These are phyloP conservation scores for Aradophagus sp. DNA, from an alignment of 1,140 invertebrate genomes.

Conservation along the genomic window DNA sequence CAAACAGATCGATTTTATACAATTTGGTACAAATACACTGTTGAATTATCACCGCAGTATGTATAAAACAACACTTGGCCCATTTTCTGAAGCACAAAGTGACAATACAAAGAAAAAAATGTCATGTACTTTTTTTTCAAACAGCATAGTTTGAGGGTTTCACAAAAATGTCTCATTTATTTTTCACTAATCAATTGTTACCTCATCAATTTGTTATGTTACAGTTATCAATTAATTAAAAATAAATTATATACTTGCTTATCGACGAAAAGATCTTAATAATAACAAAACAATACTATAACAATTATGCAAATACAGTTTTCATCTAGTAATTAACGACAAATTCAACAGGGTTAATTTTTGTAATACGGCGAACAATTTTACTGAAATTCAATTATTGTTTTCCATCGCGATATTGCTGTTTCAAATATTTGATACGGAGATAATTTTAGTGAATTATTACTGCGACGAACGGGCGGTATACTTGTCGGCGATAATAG, in stretches of 20 bases:
- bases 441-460: slow-evolving; percentile 4
- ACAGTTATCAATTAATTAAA: too few species aligned
- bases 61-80: slow-evolving; percentile 1
- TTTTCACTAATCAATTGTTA: too few species aligned
- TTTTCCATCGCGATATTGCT: background rate
- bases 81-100: slow-evolving; percentile 45
- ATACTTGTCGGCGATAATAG: slow-evolving; percentile 28
- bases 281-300: too few species aligned
- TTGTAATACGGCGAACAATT: too few species aligned
- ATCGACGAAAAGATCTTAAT: too few species aligned
- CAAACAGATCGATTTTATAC: slow-evolving; percentile 58
- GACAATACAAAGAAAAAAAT: slow-evolving; percentile 19
- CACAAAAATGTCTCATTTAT: background rate
- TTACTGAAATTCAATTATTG: too few species aligned
- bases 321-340: background rate
- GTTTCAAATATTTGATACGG: slow-evolving; percentile 1
- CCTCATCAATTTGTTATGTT: too few species aligned
- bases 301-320: too few species aligned
- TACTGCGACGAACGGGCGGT: slow-evolving; percentile 5
- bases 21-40: slow-evolving; percentile 65
- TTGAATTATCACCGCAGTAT: slow-evolving; percentile 10
- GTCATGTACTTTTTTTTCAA: background rate
- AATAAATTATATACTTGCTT: too few species aligned
- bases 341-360: too few species aligned
- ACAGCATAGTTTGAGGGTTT: background rate